phyloP scores from a whole-genome alignment of 2,888 invertebrate genomes.

The Sipha maydis region DNA sequence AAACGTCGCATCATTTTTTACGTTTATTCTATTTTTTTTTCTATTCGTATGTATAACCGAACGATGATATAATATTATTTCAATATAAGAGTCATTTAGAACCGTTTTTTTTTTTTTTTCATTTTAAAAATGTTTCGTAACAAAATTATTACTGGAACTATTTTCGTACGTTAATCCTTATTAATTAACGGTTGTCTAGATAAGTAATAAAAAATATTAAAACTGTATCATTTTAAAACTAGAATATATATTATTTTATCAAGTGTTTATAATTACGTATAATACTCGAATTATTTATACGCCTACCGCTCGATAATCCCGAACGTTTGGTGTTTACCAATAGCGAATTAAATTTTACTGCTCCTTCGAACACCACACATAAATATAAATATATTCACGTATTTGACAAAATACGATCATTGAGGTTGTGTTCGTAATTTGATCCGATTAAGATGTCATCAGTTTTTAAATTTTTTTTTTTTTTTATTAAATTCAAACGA shows the following conservation, averaged over 20 bases:
- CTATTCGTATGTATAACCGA: neutral
- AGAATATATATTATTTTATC: neutral
- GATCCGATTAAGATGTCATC: constrained; percentile 43
- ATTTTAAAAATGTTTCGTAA: neutral
- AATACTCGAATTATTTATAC: neutral
- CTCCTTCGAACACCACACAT: neutral
- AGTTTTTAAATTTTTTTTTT: constrained; percentile 1
- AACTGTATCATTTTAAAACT: no score
- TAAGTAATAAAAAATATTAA: neutral
- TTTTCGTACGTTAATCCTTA: neutral
- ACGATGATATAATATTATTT: neutral
- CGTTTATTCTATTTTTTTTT: neutral
- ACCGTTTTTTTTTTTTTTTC: neutral
- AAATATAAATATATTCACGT: no score
- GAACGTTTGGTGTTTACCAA: constrained; percentile 5
- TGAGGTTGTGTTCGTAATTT: neutral
- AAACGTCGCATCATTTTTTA: neutral
- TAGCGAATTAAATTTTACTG: neutral
- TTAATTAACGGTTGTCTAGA: neutral
- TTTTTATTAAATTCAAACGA: neutral
- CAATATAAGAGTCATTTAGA: neutral
- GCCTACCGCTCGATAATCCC: neutral
- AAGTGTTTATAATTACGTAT: neutral
- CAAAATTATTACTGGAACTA: neutral
- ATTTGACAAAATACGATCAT: neutral